phyloP scores from a whole-genome alignment of 2,113 vertebrate species.

The Amia ocellicauda region DNA sequence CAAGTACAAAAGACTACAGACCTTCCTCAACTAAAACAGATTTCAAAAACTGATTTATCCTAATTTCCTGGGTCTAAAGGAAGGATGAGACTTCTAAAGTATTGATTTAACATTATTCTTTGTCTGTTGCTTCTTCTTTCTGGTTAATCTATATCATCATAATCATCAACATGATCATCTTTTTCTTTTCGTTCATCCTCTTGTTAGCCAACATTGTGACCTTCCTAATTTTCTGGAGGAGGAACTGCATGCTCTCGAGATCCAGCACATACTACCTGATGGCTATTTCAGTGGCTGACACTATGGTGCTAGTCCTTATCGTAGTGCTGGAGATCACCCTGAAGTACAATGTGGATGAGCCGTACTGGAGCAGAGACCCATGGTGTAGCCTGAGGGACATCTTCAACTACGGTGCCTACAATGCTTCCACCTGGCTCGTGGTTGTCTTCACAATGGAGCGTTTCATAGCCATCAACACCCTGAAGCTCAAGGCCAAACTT shows the following conservation, averaged over 20 bases:
- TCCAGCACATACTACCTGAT: conserved; percentile 58
- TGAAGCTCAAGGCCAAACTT: conserved; percentile 41
- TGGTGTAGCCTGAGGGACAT: conserved; percentile 56
- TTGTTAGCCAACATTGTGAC: conserved; percentile 54
- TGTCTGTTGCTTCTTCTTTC: no score
- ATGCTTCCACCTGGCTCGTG: conserved; percentile 54
- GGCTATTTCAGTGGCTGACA: conserved; percentile 58
- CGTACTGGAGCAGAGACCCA: conserved; percentile 49
- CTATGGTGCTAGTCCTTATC: conserved; percentile 48
- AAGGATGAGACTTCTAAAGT: no score
- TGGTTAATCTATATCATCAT: no score
- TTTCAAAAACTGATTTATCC: no score
- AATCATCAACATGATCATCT: no score
- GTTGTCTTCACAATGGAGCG: conserved; percentile 53
- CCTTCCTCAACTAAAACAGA: no score
- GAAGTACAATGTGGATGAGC: conserved; percentile 41
- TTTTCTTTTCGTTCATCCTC: conserved; percentile 1
- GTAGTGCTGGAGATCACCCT: conserved; percentile 53
- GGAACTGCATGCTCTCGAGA: conserved; percentile 53
- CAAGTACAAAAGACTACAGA: no score
- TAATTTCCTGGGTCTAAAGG: no score
- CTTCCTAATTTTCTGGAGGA: conserved; percentile 58
- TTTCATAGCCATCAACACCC: conserved; percentile 48
- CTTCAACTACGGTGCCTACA: conserved; percentile 51
- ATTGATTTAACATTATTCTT: no score